Evolutionary conservation across 1,140 invertebrate species (phyloP).

Genomic region (Papilio aristodemus): DNA sequence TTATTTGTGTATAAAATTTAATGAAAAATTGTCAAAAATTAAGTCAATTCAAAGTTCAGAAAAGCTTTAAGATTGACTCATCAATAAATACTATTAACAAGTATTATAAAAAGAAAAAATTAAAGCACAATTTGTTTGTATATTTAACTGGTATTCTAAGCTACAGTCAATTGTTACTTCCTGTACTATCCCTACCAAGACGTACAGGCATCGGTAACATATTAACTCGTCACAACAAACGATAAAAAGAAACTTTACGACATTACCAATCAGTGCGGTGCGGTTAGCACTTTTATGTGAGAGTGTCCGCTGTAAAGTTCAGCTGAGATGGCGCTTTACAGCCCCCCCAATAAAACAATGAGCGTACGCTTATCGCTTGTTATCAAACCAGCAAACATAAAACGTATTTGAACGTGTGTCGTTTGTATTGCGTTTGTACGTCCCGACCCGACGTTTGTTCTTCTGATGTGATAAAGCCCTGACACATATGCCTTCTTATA

Average conservation of each 20-base stretch:
- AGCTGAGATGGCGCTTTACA: conserved; percentile 60
- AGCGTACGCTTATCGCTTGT: conserved; percentile 68
- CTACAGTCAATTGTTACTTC: background rate
- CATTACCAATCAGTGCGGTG: conserved; percentile 22
- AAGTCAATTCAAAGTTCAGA: too few species aligned
- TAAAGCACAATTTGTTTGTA: too few species aligned
- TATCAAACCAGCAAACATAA: conserved; percentile 76
- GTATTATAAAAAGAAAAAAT: too few species aligned
- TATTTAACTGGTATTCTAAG: background rate
- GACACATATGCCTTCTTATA: conserved; percentile 25
- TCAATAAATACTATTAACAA: too few species aligned
- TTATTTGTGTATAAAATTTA: too few species aligned
- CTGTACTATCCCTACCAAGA: background rate
- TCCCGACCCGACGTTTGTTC: conserved; percentile 70
- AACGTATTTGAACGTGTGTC: conserved; percentile 72
- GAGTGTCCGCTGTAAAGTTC: conserved; percentile 53
- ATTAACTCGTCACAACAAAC: conserved; percentile 15
- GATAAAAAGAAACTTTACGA: conserved; percentile 27
- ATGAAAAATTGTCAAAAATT: too few species aligned
- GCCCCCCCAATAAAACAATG: conserved; percentile 77
- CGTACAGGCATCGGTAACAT: background rate
- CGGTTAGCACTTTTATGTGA: conserved; percentile 47
- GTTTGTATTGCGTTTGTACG: conserved; percentile 66
- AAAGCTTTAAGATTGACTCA: too few species aligned
- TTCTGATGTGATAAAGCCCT: conserved; percentile 52